These are phyloP conservation scores for Augiades crinisus DNA, from an alignment of 2,888 invertebrate species.

Conservation along the genomic window DNA sequence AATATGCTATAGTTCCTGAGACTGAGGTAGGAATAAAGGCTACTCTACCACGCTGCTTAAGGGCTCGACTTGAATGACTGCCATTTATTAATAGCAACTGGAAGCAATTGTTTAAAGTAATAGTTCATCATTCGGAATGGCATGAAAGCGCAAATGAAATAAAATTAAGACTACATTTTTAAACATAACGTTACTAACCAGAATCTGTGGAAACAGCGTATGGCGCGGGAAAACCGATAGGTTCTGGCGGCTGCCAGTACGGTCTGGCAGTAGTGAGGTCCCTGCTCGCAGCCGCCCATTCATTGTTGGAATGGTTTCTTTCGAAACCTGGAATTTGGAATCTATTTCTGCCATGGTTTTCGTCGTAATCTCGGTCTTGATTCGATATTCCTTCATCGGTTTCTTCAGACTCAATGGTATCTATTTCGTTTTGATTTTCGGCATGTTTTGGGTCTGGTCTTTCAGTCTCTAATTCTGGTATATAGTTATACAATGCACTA, in stretches of 20 bases:
- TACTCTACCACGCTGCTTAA: no score
- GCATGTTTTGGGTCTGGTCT: not conserved
- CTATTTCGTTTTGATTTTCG: slow-evolving; percentile 30
- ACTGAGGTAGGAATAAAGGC: no score
- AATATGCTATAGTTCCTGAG: no score
- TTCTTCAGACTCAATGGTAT: slow-evolving; percentile 31
- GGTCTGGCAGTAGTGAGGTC: slow-evolving; percentile 49
- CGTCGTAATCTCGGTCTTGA: slow-evolving; percentile 41
- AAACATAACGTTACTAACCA: no score
- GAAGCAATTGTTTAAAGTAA: no score
- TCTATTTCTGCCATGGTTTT: slow-evolving; percentile 35
- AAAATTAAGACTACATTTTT: no score
- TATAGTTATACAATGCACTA: not conserved
- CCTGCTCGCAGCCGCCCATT: slow-evolving; percentile 44
- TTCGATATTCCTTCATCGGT: not conserved
- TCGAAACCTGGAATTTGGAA: no score
- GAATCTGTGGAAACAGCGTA: slow-evolving; percentile 53
- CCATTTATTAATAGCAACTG: no score
- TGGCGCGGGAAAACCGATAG: slow-evolving; percentile 42
- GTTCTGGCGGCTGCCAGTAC: slow-evolving; percentile 46
- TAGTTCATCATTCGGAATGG: no score
- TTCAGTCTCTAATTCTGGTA: not conserved
- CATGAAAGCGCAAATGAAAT: no score
- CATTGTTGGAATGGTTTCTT: slow-evolving; percentile 46
- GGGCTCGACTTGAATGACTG: no score